These are phyloP conservation scores for Rhingia rostrata DNA, from an alignment of 2,888 invertebrate species.

Conservation along the genomic window DNA sequence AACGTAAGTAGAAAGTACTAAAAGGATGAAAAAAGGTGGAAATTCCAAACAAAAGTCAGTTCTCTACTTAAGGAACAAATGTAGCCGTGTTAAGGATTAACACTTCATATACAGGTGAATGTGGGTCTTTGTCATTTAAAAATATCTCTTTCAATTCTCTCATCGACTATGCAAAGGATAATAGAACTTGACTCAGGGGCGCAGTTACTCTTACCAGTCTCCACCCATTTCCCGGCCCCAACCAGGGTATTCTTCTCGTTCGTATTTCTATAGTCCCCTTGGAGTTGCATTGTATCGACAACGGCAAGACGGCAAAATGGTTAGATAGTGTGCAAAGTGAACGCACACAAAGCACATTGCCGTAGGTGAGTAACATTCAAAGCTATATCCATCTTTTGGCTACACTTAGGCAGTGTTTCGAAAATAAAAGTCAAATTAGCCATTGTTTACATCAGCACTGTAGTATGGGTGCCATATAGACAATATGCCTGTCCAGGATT, in stretches of 20 bases:
- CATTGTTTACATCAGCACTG: constrained; percentile 34
- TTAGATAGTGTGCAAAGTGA: constrained; percentile 11
- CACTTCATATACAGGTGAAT: constrained; percentile 37
- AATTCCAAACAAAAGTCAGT: constrained; percentile 27
- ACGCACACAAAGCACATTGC: constrained; percentile 28
- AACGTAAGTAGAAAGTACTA: background rate
- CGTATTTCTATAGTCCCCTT: constrained; percentile 24
- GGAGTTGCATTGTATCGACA: constrained; percentile 30
- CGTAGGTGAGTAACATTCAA: constrained; percentile 46
- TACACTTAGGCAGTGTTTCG: constrained; percentile 9
- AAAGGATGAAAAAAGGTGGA: too few species aligned
- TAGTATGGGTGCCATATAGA: background rate
- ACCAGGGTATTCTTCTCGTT: constrained; percentile 17
- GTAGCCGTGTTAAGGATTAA: constrained; percentile 51
- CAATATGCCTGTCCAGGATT: background rate
- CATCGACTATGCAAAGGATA: constrained; percentile 43
- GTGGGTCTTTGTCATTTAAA: constrained; percentile 55
- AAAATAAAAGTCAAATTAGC: constrained; percentile 56
- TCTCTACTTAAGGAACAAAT: constrained; percentile 43
- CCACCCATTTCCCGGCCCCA: background rate
- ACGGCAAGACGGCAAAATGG: background rate
- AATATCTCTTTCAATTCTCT: constrained; percentile 35
- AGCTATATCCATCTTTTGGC: constrained; percentile 41
- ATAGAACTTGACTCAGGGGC: constrained; percentile 33
- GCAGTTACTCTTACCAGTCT: constrained; percentile 13